Conservation (phyloP, 2,888 invertebrate species). For the Anthrax anthrax region DNA sequence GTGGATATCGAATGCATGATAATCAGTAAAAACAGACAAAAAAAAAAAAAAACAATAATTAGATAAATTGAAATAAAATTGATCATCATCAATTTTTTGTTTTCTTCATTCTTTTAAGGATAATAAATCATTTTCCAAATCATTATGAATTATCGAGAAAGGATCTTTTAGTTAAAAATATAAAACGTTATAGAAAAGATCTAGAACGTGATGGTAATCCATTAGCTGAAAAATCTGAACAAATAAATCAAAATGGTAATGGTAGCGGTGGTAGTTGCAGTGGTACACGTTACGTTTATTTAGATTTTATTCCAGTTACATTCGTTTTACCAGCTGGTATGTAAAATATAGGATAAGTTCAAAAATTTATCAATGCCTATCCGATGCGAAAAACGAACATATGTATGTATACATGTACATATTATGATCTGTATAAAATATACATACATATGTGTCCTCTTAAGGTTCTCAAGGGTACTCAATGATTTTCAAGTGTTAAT, state of each 20-base stretch:
- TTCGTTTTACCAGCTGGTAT: constrained; percentile 73
- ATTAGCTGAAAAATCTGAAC: constrained; percentile 58
- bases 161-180: constrained; percentile 90
- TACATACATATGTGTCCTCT: no score
- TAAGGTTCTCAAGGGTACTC: no score
- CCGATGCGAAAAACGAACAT: no score
- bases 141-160: constrained; percentile 91
- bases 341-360: not conserved
- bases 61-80: not conserved
- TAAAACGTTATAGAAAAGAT: constrained; percentile 85
- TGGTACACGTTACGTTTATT: constrained; percentile 65
- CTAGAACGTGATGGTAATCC: constrained; percentile 80
- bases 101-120: constrained; percentile 35
- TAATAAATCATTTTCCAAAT: constrained; percentile 93
- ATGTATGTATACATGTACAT: no score
- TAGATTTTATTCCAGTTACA: constrained; percentile 88
- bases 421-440: no score
- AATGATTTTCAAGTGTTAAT: no score
- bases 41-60: not conserved
- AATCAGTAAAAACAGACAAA: constrained; percentile 54
- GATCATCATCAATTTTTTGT: not conserved
- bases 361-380: not conserved
- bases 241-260: constrained; percentile 34
- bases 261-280: no score
- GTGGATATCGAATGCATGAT: constrained; percentile 81